Evolutionary conservation across 1,140 invertebrate species (phyloP).

Genomic region (fruit fly (Drosophila melanogaster)): DNA sequence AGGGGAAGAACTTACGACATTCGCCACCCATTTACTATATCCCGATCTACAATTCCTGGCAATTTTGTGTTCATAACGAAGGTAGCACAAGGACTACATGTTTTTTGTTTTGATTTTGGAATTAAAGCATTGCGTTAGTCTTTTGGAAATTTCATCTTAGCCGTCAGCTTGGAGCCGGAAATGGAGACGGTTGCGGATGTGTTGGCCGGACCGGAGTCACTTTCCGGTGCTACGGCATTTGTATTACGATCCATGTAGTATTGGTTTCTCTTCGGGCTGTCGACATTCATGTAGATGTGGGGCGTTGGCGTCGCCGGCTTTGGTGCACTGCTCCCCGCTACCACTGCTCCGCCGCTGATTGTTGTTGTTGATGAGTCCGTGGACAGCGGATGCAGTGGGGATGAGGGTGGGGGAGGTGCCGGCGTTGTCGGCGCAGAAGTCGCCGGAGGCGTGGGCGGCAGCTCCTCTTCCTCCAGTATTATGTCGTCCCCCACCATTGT

Average conservation of each 20-base stretch:
- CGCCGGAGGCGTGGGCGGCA: conserved; percentile 42
- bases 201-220: conserved; percentile 1
- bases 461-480: conserved; percentile 81
- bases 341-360: conserved; percentile 5
- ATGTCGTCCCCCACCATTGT: conserved; percentile 81
- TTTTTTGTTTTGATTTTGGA: conserved; percentile 33
- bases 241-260: conserved; percentile 49
- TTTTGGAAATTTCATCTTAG: conserved; percentile 80
- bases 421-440: conserved; percentile 35
- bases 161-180: conserved; percentile 45
- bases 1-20: neutral
- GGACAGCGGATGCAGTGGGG: conserved; percentile 24
- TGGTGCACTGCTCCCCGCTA: conserved; percentile 4
- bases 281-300: conserved; percentile 75
- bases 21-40: neutral
- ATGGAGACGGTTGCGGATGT: conserved; percentile 10
- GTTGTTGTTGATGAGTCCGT: neutral
- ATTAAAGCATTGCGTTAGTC: conserved; percentile 77
- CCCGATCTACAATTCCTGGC: conserved; percentile 7
- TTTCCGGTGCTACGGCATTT: conserved; percentile 2
- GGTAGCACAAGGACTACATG: conserved; percentile 1
- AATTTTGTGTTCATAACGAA: conserved; percentile 25
- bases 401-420: conserved; percentile 25
- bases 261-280: conserved; percentile 76
- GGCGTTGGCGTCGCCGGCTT: conserved; percentile 28